phyloP scores from a whole-genome alignment of 2,113 vertebrate genomes.

The Pachyramphus minor region DNA sequence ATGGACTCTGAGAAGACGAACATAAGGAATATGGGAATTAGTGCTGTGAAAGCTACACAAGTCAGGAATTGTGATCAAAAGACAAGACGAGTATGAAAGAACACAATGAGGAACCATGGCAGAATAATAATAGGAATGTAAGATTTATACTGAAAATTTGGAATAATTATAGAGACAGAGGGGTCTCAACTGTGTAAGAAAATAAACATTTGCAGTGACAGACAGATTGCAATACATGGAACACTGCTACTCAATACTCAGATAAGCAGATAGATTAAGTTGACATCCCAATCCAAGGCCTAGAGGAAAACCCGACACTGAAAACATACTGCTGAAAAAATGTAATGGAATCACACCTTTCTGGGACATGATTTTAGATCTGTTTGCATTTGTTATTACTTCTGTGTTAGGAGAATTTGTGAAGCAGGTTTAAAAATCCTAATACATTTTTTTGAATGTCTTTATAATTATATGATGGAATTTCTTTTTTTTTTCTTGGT shows the following conservation, averaged over 20 bases:
- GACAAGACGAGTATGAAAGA: background rate
- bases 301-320: background rate
- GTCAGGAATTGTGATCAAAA: background rate
- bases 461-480: background rate
- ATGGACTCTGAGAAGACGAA: background rate
- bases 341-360: background rate
- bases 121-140: background rate
- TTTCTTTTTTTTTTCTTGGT: background rate
- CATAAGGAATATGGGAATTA: background rate
- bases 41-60: background rate
- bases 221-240: background rate
- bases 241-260: background rate
- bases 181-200: background rate
- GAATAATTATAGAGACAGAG: background rate
- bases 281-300: background rate
- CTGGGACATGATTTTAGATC: accelerated
- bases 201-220: background rate
- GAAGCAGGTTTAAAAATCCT: background rate
- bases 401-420: background rate
- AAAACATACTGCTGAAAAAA: background rate
- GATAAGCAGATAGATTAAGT: background rate
- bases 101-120: background rate
- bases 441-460: background rate
- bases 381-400: background rate
- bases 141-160: background rate